Base-by-base conservation (phyloP, 1,140 invertebrate genomes). In the Aphidius gifuensis region DNA sequence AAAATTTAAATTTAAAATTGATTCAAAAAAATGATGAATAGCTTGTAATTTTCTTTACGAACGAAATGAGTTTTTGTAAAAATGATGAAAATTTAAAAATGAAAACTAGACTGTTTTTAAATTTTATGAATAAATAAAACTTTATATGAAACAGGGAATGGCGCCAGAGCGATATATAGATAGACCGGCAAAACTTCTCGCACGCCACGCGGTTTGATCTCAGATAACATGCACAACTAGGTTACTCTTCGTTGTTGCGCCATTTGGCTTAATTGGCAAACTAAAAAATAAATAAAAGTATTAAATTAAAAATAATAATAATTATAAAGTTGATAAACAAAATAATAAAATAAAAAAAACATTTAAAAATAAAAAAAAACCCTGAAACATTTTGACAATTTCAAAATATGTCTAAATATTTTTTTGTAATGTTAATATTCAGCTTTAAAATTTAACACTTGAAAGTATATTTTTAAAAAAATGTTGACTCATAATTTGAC, bases 161-260 rank as follows among this genome's bases (percentile, higher is more conserved):
- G 71, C 73, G 74, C 69, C 74, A 71, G 69, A 50, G 69, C 68
- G 73, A 74, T 32, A 3, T 60, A 50, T 60, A 40, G 58, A 60
- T 48, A 48, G 46, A 48, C 40, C 60, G 55, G 23, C 23, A 32
- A 32, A 61, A 70, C 38, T 75, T 76, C 23, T 32, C 74, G 70
- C 74, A 74, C 74, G 73, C 69, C 70, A 76, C 66, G 68, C 64
- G 69, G 68, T 64, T 32, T 69, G 74, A 76, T 76, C 73, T 65
- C 57, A 72, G 74, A 75, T 75, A 74, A 62, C 50, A 74, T 68
- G 53, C 66, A 62, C 71, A 75, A 75, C 69, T 75, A 74, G 74
- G 74, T 75, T 76, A 76, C 69, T 73, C 70, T 68, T 69, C 69
- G 57, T 9, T 66, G 71, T 76, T 76, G 72, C 70, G 69, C 71